phyloP scores from a whole-genome alignment of 2,797 vertebrate genomes.

The Lepidocolaptes lacrymiger region DNA sequence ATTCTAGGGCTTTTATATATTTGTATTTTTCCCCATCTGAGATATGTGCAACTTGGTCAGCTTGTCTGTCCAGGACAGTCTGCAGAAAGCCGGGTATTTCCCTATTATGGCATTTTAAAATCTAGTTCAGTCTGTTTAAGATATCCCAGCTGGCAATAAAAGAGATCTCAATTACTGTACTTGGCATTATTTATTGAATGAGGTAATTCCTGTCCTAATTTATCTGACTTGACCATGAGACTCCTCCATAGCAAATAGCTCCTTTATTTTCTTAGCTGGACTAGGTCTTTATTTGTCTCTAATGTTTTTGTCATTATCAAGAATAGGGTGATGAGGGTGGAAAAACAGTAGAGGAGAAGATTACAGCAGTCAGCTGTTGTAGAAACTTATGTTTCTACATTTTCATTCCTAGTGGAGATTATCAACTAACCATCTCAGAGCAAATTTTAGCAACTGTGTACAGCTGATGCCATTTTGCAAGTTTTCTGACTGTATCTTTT shows the following conservation, averaged over 20 bases:
- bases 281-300: not conserved
- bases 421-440: not conserved
- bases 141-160: not conserved
- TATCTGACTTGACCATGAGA: not conserved
- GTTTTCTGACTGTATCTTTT: not conserved
- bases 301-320: not conserved
- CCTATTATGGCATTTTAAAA: not conserved
- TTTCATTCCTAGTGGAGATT: not conserved
- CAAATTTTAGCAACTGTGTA: not conserved
- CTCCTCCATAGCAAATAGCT: not conserved
- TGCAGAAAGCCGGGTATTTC: not conserved
- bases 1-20: not conserved
- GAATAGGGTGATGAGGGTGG: not conserved
- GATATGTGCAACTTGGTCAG: not conserved
- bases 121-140: not conserved
- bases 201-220: constrained; percentile 24
- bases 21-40: not conserved
- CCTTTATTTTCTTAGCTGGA: not conserved
- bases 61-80: not conserved
- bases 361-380: not conserved
- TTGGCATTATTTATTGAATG: constrained; percentile 17
- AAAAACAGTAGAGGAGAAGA: not conserved
- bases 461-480: not conserved
- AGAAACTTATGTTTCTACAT: not conserved
- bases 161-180: not conserved